Conservation (phyloP, 2,888 invertebrate genomes). For the Epistrophe eligans region DNA sequence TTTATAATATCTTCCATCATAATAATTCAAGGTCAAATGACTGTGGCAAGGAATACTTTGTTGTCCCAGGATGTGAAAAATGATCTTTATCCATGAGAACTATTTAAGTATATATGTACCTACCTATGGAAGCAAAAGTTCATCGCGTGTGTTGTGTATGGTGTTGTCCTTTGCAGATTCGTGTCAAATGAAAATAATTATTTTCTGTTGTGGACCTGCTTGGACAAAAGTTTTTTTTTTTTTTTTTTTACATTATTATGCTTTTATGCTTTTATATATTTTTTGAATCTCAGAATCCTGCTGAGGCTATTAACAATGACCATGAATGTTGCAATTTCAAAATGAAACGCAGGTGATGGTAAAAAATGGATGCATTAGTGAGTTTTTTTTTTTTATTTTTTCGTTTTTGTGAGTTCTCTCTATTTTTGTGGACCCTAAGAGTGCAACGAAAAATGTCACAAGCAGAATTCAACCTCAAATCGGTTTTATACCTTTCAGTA, state of each 20-base stretch:
- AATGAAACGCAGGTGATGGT: neutral
- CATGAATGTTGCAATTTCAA: neutral
- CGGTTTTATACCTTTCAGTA: neutral
- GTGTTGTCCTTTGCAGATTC: conserved; percentile 6
- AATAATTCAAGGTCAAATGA: conserved; percentile 10
- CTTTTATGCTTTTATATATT: neutral
- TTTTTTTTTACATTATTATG: neutral
- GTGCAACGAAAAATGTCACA: neutral
- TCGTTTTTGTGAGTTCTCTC: neutral
- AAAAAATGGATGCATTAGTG: neutral
- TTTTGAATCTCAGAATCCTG: neutral
- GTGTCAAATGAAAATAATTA: conserved; percentile 23
- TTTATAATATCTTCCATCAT: neutral
- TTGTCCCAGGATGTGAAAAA: neutral
- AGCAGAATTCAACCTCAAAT: neutral
- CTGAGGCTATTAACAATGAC: neutral
- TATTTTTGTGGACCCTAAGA: neutral
- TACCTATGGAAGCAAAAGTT: neutral
- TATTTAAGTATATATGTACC: neutral
- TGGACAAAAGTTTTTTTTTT: conserved; percentile 1
- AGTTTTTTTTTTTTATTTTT: neutral
- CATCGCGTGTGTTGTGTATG: neutral
- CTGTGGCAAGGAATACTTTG: neutral
- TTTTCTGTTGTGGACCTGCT: neutral
- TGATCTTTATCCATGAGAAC: neutral